These are phyloP conservation scores for Callionymus lyra DNA, from an alignment of 2,113 vertebrate species.

Conservation along the genomic window DNA sequence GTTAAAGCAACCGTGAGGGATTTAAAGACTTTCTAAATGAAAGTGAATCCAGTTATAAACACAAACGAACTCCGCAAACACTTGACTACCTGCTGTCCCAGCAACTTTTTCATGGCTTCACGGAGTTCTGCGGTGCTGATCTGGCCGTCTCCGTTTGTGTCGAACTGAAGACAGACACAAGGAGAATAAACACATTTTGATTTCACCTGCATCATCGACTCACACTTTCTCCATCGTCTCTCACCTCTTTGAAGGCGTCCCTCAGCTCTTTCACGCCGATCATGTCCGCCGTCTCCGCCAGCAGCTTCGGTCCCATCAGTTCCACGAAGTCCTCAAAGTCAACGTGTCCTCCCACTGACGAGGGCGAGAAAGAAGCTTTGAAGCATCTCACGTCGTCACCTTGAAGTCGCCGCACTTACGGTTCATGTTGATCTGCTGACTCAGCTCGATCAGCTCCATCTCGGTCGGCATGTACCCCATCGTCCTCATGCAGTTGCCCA, in stretches of 20 bases:
- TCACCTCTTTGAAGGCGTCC: conserved; percentile 95
- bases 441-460: conserved; percentile 97
- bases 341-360: conserved; percentile 90
- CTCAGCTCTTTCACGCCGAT: conserved; percentile 95
- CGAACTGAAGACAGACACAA: conserved; percentile 71
- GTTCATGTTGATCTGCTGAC: conserved; percentile 99
- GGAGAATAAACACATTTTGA: not conserved
- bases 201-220: not conserved
- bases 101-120: conserved; percentile 95
- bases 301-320: conserved; percentile 94
- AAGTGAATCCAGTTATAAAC: not conserved
- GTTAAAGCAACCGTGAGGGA: too few relatives aligned
- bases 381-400: not conserved
- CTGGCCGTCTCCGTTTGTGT: conserved; percentile 91
- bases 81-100: conserved; percentile 82
- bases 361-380: conserved; percentile 13
- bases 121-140: conserved; percentile 91
- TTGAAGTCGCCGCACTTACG: conserved; percentile 60
- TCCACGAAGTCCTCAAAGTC: conserved; percentile 99
- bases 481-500: conserved; percentile 98
- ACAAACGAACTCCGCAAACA: conserved; percentile 2
- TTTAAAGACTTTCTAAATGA: too few relatives aligned
- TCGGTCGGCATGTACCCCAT: conserved; percentile 99
- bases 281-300: conserved; percentile 98
- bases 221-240: not conserved